Evolutionary conservation across 2,888 invertebrate genomes (phyloP).

Genomic region (Latrodectus hesperus): DNA sequence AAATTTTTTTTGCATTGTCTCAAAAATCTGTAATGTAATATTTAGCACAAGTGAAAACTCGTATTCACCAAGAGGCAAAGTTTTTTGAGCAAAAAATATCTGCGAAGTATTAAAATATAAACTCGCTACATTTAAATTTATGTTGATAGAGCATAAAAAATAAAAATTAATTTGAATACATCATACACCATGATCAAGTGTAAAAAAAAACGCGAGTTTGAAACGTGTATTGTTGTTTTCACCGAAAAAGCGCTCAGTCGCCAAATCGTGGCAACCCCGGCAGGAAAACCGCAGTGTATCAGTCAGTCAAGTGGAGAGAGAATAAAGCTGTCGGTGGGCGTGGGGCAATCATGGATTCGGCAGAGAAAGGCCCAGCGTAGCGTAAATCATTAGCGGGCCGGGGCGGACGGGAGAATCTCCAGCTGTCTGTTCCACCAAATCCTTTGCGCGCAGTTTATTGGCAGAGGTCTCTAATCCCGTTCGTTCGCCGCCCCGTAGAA

Average conservation of each 20-base stretch:
- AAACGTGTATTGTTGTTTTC: neutral
- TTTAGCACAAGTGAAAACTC: no score
- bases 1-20: no score
- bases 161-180: no score
- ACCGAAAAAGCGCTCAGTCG: neutral
- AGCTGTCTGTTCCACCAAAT: slow-evolving; percentile 57
- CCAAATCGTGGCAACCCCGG: slow-evolving; percentile 20
- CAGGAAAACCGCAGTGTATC: slow-evolving; percentile 56
- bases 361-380: slow-evolving; percentile 51
- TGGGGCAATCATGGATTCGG: slow-evolving; percentile 50
- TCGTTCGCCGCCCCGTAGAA: slow-evolving; percentile 1
- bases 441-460: slow-evolving; percentile 65
- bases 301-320: slow-evolving; percentile 64
- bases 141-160: no score
- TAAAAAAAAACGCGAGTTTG: neutral
- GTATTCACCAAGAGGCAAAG: no score
- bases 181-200: no score
- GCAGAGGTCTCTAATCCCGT: slow-evolving; percentile 61
- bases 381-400: slow-evolving; percentile 68
- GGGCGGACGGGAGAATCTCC: slow-evolving; percentile 63
- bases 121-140: no score
- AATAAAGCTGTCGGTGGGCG: slow-evolving; percentile 60
- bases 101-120: no score
- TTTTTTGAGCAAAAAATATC: no score
- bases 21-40: no score